These are phyloP conservation scores for Melanotaenia maccullochi DNA, from an alignment of 2,797 vertebrate genomes.

Conservation along the genomic window DNA sequence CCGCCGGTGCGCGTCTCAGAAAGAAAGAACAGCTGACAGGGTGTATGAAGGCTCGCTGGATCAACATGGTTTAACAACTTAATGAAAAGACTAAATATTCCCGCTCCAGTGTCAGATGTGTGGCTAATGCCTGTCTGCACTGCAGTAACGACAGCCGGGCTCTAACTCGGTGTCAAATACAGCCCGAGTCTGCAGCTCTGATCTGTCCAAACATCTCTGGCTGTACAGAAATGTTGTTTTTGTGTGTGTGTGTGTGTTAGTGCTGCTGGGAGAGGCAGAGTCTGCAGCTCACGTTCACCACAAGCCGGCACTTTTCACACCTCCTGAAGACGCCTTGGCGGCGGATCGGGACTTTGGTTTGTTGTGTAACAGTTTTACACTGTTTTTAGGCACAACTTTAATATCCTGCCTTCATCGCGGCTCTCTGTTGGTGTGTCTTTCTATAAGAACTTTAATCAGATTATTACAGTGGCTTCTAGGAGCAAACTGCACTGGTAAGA, in stretches of 20 bases:
- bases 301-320: not conserved
- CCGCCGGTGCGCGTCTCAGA: no score
- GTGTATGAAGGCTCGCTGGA: conserved; percentile 3
- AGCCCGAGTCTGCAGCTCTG: conserved; percentile 36
- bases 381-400: no score
- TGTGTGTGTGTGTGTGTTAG: conserved; percentile 18
- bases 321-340: no score
- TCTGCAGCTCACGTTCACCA: conserved; percentile 11
- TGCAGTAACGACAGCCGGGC: conserved; percentile 1
- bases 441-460: not conserved
- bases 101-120: conserved; percentile 27
- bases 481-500: no score
- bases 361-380: no score
- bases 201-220: conserved; percentile 42
- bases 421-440: not conserved
- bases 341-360: no score
- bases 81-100: conserved; percentile 29
- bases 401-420: no score
- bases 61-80: conserved; percentile 19
- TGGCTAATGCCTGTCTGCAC: conserved; percentile 1
- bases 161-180: conserved; percentile 31
- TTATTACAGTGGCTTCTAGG: no score
- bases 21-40: no score
- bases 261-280: conserved; percentile 29
- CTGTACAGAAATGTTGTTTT: conserved; percentile 32